phyloP scores from a whole-genome alignment of 2,113 vertebrate species.

The Semicossyphus pulcher region DNA sequence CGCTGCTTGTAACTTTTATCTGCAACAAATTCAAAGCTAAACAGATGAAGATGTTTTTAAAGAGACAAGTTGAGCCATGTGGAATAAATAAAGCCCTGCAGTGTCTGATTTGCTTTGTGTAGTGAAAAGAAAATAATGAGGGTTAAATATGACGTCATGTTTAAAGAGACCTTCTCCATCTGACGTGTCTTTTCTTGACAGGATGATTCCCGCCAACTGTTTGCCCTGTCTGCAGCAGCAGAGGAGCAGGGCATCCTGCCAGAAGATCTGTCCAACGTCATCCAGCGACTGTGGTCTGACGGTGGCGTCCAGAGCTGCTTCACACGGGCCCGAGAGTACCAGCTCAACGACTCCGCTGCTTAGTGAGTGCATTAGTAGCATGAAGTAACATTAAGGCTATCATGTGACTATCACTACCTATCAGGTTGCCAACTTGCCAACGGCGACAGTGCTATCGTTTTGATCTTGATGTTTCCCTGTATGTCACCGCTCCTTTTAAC shows the following conservation, averaged over 20 bases:
- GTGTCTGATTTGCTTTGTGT: neutral
- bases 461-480: too few relatives aligned
- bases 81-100: neutral
- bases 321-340: slow-evolving; percentile 89
- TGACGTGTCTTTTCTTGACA: slow-evolving; percentile 63
- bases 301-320: slow-evolving; percentile 95
- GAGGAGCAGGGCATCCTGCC: slow-evolving; percentile 96
- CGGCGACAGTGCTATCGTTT: too few relatives aligned
- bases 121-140: slow-evolving; percentile 7
- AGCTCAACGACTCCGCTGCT: slow-evolving; percentile 93
- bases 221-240: slow-evolving; percentile 89
- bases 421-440: too few relatives aligned
- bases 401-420: neutral
- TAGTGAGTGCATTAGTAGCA: slow-evolving; percentile 89
- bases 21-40: neutral
- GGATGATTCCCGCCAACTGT: slow-evolving; percentile 96
- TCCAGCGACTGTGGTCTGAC: slow-evolving; percentile 95
- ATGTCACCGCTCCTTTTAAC: too few relatives aligned
- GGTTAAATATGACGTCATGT: neutral
- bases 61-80: neutral
- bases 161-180: neutral
- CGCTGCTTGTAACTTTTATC: neutral
- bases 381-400: neutral
- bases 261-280: slow-evolving; percentile 91
- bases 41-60: neutral